Percentiles rank a stretch among this genome's conserved stretches.
phyloP scores from a whole-genome alignment of 2,797 vertebrate species.

The Sebastes diaconus region DNA sequence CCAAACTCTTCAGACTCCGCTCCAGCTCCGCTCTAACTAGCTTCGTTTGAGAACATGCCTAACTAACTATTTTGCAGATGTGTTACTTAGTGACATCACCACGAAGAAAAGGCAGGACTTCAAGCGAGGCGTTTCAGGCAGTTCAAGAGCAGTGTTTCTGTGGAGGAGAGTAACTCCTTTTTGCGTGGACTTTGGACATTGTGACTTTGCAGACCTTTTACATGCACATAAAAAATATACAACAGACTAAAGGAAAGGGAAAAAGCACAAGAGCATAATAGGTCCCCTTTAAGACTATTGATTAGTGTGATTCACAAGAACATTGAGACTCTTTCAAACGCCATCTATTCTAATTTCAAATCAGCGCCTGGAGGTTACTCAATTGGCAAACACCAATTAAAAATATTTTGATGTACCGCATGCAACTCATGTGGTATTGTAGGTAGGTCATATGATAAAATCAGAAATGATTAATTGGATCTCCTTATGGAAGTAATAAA shows the following conservation, averaged over 20 bases:
- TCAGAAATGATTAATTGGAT: neutral
- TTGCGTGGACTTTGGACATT: no score
- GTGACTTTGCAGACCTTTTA: no score
- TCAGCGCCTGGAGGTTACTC: neutral
- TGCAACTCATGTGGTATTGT: neutral
- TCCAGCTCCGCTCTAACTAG: no score
- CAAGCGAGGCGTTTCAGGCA: no score
- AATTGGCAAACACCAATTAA: neutral
- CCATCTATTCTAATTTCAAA: neutral
- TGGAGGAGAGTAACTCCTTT: no score
- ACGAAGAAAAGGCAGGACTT: no score
- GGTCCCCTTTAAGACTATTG: neutral
- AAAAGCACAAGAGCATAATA: neutral
- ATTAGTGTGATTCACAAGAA: neutral
- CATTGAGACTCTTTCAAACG: constrained; percentile 10
- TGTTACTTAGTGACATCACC: no score
- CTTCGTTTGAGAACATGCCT: no score
- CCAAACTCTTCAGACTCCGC: no score
- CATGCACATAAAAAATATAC: neutral
- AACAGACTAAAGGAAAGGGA: neutral
- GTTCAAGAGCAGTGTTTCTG: no score
- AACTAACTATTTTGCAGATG: no score
- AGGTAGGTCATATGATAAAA: neutral
- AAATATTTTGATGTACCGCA: neutral
- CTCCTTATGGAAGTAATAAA: neutral